Conservation (phyloP, 2,797 vertebrate species). For the Ctenopoma multispine region DNA sequence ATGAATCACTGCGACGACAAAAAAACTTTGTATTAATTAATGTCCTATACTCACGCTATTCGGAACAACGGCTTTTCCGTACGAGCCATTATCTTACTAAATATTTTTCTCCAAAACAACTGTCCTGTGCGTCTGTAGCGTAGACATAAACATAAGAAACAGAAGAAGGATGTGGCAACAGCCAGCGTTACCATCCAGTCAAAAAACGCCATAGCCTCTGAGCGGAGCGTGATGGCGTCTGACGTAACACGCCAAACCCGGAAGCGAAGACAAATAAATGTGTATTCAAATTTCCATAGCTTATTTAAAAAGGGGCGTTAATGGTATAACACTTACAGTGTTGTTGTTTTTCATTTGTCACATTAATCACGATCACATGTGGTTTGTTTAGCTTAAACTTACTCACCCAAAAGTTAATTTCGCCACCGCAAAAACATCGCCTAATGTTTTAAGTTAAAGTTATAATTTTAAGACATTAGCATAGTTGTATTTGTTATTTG, state of each 20-base stretch:
- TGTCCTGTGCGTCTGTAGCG: slow-evolving; percentile 58
- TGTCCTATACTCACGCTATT: slow-evolving; percentile 88
- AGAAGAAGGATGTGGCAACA: slow-evolving; percentile 66
- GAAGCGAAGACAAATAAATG: background rate
- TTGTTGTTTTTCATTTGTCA: too few relatives aligned
- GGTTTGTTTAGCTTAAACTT: too few relatives aligned
- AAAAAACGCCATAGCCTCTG: slow-evolving; percentile 74
- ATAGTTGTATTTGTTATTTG: too few relatives aligned
- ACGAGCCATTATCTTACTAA: slow-evolving; percentile 87
- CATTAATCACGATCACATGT: too few relatives aligned
- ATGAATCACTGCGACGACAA: background rate
- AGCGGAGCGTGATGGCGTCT: slow-evolving; percentile 56
- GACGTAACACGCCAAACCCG: background rate
- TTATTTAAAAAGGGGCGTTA: too few relatives aligned
- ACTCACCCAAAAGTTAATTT: too few relatives aligned
- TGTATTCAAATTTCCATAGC: background rate
- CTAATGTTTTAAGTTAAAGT: too few relatives aligned
- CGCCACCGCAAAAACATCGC: too few relatives aligned
- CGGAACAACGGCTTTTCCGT: slow-evolving; percentile 91
- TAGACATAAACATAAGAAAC: slow-evolving; percentile 71
- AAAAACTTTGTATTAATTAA: background rate
- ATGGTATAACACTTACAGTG: background rate
- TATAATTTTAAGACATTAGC: too few relatives aligned
- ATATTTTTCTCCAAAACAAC: slow-evolving; percentile 51
- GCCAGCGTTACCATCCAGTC: slow-evolving; percentile 67